These are phyloP conservation scores for Struthio camelus DNA, from an alignment of 2,113 vertebrate genomes.

Conservation along the genomic window DNA sequence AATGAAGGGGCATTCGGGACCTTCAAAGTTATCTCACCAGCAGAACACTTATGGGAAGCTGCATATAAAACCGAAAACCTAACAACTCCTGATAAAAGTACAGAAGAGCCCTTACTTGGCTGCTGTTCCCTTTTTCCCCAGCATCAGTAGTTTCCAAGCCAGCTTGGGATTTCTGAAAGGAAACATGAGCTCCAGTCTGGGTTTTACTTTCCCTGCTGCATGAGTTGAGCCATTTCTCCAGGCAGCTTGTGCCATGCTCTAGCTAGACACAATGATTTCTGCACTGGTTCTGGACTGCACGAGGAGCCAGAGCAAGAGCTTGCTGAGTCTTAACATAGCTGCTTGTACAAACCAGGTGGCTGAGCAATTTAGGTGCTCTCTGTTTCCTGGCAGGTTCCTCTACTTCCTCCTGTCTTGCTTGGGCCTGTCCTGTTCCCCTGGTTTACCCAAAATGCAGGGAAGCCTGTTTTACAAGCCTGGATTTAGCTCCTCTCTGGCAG, in stretches of 20 bases:
- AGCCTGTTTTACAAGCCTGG: background rate
- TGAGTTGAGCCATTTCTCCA: background rate
- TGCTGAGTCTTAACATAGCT: background rate
- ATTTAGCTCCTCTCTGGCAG: background rate
- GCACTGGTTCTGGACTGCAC: background rate
- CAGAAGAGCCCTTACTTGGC: background rate
- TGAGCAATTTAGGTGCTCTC: background rate
- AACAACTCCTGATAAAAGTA: fast-evolving
- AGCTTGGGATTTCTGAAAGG: background rate
- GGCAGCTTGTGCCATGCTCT: fast-evolving
- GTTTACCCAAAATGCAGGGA: background rate
- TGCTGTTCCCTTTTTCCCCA: background rate
- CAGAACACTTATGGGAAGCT: background rate
- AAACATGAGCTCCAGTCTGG: background rate
- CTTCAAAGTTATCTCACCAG: background rate
- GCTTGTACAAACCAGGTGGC: background rate
- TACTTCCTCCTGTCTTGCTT: background rate
- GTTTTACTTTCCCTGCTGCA: background rate
- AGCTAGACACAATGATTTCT: background rate
- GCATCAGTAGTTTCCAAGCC: background rate
- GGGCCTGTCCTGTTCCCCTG: background rate
- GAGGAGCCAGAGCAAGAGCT: background rate
- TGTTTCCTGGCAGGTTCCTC: background rate
- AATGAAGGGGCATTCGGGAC: background rate
- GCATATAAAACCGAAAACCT: background rate